Percentiles rank a stretch among this genome's conserved stretches.
Evolutionary conservation across 2,113 vertebrate genomes (phyloP).

Genomic region (Nerophis ophidion): DNA sequence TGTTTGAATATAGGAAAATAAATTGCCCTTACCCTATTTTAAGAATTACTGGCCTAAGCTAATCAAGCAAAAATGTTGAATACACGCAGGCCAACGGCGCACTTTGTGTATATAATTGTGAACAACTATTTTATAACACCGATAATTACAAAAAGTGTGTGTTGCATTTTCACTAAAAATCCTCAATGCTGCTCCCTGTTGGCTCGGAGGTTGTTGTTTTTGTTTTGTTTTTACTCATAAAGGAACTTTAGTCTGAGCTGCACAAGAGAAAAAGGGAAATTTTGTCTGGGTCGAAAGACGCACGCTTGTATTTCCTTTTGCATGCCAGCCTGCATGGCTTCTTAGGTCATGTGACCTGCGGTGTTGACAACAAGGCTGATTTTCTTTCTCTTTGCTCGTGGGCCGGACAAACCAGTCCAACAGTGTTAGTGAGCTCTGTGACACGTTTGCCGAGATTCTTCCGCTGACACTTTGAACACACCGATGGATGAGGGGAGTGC

Average conservation of each 20-base stretch:
- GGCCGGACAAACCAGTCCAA: conserved; percentile 21
- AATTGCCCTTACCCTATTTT: no score
- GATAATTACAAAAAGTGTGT: no score
- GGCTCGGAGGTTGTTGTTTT: no score
- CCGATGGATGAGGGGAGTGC: not conserved
- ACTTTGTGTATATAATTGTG: not conserved
- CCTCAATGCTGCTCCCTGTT: no score
- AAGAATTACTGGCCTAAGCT: not conserved
- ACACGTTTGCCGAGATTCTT: not conserved
- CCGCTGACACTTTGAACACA: not conserved
- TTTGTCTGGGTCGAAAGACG: no score
- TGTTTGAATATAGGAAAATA: no score
- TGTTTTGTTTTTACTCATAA: no score
- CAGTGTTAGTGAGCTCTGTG: not conserved
- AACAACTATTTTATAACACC: not conserved
- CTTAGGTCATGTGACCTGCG: conserved; percentile 24
- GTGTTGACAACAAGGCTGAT: conserved; percentile 24
- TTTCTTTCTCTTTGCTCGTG: not conserved
- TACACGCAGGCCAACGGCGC: not conserved
- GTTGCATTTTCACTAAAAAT: no score
- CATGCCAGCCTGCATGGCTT: not conserved
- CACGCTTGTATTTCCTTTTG: not conserved
- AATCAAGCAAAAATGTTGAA: not conserved
- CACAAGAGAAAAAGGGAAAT: no score
- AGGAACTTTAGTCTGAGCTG: no score